Percentiles rank a stretch among this genome's conserved stretches.
Conservation (phyloP, 2,797 vertebrate species). For the Eulemur rubriventer region DNA sequence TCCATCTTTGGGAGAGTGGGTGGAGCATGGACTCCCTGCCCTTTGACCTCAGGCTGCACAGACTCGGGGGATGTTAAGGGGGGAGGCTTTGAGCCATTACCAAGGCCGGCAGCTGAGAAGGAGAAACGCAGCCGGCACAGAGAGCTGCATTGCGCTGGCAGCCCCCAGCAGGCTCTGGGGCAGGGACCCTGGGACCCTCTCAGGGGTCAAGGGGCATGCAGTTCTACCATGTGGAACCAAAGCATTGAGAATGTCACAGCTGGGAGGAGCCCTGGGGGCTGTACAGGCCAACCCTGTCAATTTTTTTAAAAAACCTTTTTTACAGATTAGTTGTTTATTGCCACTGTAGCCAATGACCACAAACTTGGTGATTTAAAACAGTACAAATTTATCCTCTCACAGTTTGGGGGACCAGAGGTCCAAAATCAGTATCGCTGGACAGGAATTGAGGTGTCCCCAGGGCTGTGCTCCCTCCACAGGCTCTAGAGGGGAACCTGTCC, state of each 20-base stretch:
- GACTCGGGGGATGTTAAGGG: background rate
- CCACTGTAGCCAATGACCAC: too few species aligned
- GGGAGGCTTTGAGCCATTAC: background rate
- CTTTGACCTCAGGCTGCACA: background rate
- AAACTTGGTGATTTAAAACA: background rate
- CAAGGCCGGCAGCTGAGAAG: background rate
- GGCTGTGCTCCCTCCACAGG: background rate
- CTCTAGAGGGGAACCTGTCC: rapidly evolving
- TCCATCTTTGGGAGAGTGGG: background rate
- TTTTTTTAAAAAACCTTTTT: background rate
- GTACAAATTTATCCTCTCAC: background rate
- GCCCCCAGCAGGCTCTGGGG: background rate
- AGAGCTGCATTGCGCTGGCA: rapidly evolving
- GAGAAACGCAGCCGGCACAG: background rate
- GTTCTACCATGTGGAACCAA: background rate
- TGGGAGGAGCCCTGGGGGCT: background rate
- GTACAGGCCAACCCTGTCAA: background rate
- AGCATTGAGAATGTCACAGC: background rate
- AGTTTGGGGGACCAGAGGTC: background rate
- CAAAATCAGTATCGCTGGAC: background rate
- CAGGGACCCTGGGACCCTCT: background rate
- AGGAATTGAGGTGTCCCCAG: background rate
- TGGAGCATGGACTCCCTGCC: background rate
- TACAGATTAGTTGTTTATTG: background rate
- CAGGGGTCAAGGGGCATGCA: background rate